These are phyloP conservation scores for Oppia nitens DNA, from an alignment of 1,140 invertebrate species.

Conservation along the genomic window DNA sequence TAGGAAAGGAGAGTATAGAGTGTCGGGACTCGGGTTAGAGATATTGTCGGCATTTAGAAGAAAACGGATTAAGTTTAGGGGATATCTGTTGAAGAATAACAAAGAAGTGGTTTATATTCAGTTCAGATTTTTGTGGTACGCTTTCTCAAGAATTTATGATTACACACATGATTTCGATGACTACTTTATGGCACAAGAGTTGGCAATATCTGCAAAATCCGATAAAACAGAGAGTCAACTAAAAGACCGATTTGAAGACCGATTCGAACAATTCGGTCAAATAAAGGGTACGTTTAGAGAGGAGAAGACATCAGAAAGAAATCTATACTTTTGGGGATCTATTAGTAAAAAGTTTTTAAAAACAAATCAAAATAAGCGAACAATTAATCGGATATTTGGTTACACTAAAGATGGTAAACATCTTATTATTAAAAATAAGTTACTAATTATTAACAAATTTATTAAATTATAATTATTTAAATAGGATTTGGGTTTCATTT, in stretches of 20 bases:
- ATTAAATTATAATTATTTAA: too few relatives aligned
- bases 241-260: background rate
- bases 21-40: background rate
- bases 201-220: background rate
- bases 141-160: background rate
- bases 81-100: background rate
- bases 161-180: background rate
- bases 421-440: too few relatives aligned
- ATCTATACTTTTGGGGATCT: background rate
- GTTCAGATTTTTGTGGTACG: background rate
- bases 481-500: too few relatives aligned
- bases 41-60: background rate
- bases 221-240: background rate
- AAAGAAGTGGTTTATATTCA: background rate
- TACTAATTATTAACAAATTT: too few relatives aligned
- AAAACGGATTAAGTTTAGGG: background rate
- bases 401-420: too few relatives aligned
- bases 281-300: background rate
- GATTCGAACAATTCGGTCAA: background rate
- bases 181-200: background rate
- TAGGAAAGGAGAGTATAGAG: background rate
- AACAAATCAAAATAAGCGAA: too few relatives aligned
- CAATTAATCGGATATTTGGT: too few relatives aligned
- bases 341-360: too few relatives aligned
- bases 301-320: background rate